Percentiles rank a stretch among this genome's conserved stretches.
Conservation (phyloP, 2,797 vertebrate genomes). For the Salarias fasciatus region DNA sequence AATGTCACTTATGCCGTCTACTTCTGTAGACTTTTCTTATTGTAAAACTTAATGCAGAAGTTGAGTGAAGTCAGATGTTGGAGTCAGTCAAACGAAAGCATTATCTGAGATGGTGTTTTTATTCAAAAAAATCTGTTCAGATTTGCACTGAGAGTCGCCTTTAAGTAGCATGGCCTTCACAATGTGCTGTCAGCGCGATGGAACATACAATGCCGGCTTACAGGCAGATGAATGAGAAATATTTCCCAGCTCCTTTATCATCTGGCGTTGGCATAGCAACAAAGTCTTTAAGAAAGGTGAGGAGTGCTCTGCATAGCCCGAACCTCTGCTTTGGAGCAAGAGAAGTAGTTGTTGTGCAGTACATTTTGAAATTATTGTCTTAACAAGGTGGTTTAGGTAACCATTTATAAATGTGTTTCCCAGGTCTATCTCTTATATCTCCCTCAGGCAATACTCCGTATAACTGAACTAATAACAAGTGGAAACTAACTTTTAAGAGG, state of each 20-base stretch:
- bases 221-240: slow-evolving; percentile 33
- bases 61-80: slow-evolving; percentile 1
- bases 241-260: slow-evolving; percentile 32
- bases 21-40: background rate
- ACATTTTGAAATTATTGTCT: slow-evolving; percentile 30
- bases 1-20: background rate
- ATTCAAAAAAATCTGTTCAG: slow-evolving; percentile 26
- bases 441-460: background rate
- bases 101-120: slow-evolving; percentile 24
- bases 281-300: slow-evolving; percentile 24
- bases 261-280: slow-evolving; percentile 58
- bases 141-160: slow-evolving; percentile 40
- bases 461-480: too few relatives aligned
- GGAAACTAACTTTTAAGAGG: too few relatives aligned
- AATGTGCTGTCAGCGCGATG: slow-evolving; percentile 40
- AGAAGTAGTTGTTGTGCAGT: slow-evolving; percentile 12
- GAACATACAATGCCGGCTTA: slow-evolving; percentile 21
- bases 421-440: slow-evolving; percentile 15
- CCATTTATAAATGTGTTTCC: slow-evolving; percentile 1
- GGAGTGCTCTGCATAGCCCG: slow-evolving; percentile 1
- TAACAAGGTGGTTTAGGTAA: slow-evolving; percentile 23
- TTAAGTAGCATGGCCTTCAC: slow-evolving; percentile 51
- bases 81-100: slow-evolving; percentile 13
- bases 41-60: background rate
- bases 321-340: slow-evolving; percentile 9